phyloP scores from a whole-genome alignment of 2,888 invertebrate species.

The Nymphalis polychloros region DNA sequence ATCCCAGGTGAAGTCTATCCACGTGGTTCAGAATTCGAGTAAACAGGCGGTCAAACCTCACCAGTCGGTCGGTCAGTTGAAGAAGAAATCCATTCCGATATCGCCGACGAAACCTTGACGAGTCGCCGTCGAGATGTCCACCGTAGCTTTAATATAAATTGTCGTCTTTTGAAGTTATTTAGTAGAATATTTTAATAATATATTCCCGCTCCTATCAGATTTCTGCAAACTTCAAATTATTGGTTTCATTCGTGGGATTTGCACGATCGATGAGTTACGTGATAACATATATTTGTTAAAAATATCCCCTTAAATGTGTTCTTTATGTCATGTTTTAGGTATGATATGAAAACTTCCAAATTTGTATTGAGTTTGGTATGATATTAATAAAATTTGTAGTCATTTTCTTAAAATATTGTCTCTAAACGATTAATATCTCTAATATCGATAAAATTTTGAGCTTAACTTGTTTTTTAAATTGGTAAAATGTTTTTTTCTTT shows the following conservation, averaged over 20 bases:
- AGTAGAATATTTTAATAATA: neutral
- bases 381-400: neutral
- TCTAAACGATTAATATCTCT: neutral
- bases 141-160: slow-evolving; percentile 11
- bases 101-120: slow-evolving; percentile 17
- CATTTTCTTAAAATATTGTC: too few species aligned
- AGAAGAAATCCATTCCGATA: slow-evolving; percentile 54
- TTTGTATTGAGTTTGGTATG: too few species aligned
- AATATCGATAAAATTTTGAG: neutral
- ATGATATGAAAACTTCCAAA: too few species aligned
- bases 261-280: too few species aligned
- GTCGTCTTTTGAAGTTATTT: neutral
- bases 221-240: too few species aligned
- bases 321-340: too few species aligned
- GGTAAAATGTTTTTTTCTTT: neutral
- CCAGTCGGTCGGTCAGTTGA: slow-evolving; percentile 70
- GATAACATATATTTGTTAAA: neutral
- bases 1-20: slow-evolving; percentile 35
- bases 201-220: neutral
- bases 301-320: neutral
- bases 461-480: neutral
- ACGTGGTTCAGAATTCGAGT: slow-evolving; percentile 43
- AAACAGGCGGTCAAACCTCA: slow-evolving; percentile 64
- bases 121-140: slow-evolving; percentile 4
- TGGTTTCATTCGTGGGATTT: too few species aligned